phyloP scores from a whole-genome alignment of 2,797 vertebrate species.

The Xerus rutilus region DNA sequence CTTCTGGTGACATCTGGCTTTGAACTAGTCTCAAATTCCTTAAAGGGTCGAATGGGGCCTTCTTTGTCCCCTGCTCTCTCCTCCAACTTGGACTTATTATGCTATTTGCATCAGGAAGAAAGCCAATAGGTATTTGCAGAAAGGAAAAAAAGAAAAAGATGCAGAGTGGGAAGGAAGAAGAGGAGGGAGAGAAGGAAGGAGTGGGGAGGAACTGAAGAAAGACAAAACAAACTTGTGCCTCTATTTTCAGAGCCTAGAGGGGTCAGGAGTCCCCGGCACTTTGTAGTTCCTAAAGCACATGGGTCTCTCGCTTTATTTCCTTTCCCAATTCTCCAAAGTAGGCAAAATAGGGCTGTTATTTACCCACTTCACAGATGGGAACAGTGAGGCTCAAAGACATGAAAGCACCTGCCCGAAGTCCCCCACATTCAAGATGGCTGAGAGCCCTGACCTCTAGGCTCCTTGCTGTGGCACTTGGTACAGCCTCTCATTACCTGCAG shows the following conservation, averaged over 20 bases:
- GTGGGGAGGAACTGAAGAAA: neutral
- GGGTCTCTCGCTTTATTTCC: neutral
- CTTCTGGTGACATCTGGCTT: neutral
- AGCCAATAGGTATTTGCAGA: neutral
- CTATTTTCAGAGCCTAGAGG: neutral
- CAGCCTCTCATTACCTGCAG: neutral
- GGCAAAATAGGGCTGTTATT: neutral
- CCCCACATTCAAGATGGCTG: neutral
- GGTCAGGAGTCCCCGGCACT: neutral
- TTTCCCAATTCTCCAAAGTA: neutral
- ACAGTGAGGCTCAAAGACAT: neutral
- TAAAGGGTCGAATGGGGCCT: neutral
- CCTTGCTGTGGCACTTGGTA: neutral
- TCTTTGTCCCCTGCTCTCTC: neutral
- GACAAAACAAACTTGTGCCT: neutral
- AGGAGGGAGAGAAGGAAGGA: neutral
- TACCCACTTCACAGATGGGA: slow-evolving; percentile 25
- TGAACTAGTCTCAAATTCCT: neutral
- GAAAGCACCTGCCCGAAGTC: neutral
- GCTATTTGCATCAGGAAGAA: neutral
- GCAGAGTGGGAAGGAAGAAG: neutral
- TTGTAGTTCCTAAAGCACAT: neutral
- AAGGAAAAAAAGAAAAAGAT: neutral
- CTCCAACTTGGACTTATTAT: too few relatives aligned
- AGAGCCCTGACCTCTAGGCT: neutral